phyloP scores from a whole-genome alignment of 1,140 invertebrate genomes.

The Chelonus insularis region DNA sequence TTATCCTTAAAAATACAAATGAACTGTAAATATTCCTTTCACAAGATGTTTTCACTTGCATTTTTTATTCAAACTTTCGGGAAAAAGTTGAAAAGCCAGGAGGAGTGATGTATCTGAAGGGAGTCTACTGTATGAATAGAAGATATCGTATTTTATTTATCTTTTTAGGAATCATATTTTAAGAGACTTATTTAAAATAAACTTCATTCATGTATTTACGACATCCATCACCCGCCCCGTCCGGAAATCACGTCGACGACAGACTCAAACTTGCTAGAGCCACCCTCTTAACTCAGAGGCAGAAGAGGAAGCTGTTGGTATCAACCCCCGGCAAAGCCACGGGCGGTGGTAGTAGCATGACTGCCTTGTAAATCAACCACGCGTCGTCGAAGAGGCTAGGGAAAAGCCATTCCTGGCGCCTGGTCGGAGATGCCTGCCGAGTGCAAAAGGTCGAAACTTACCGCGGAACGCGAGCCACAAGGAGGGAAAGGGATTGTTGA shows the following conservation, averaged over 20 bases:
- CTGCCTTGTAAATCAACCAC: conserved; percentile 44
- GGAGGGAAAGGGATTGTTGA: background rate
- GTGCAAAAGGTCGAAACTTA: conserved; percentile 38
- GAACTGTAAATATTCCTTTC: no score
- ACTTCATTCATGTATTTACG: conserved; percentile 15
- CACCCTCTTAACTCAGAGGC: conserved; percentile 18
- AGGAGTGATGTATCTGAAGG: no score
- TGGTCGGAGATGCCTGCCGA: conserved; percentile 17
- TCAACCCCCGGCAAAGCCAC: conserved; percentile 24
- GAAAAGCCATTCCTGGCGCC: conserved; percentile 18
- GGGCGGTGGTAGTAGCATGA: conserved; percentile 25
- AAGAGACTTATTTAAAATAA: background rate
- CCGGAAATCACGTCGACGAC: conserved; percentile 29
- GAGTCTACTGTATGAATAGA: no score
- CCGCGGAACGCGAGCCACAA: conserved; percentile 10
- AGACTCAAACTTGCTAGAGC: conserved; percentile 16
- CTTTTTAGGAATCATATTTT: background rate
- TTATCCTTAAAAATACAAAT: no score
- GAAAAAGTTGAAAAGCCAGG: no score
- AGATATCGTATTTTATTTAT: no score
- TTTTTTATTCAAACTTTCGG: no score
- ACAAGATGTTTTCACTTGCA: no score
- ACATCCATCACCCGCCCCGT: conserved; percentile 20
- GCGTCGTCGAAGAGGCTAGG: conserved; percentile 42
- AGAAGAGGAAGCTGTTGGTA: conserved; percentile 25